Base-by-base conservation (phyloP, 2,888 invertebrate genomes). In the Leptinotarsa peninsularis region DNA sequence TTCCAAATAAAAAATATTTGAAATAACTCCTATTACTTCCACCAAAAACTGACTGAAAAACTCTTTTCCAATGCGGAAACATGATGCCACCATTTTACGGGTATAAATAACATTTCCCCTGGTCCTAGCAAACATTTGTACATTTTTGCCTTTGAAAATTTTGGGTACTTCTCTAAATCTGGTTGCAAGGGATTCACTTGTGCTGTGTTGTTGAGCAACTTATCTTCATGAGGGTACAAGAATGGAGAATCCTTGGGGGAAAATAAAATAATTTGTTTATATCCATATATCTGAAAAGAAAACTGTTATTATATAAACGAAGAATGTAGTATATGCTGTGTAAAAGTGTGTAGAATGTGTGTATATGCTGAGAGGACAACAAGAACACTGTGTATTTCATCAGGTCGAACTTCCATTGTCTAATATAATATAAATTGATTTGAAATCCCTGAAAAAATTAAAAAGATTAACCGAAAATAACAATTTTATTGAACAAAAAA, bases 31-130 rank as follows among this genome's bases (percentile, higher is more conserved):
- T 54, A 71, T 91, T 88, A 95, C 85, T 93, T 89, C 96, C 97
- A 99, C 99, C 99, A 99, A 90, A 98, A 99, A 88, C 98, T 98
- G 0, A 99, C 95, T 18, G 98, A 98, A 88, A 98, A 98, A 87
- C 98, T 98, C 58, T 94, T 91, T 54, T 94, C 93, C 63, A 98
- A 89, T 0, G 98, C 94, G 79, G 94, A 93, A 5, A 99, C 96
- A 89, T 95, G 97, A 90, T 99, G 99, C 98, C 99, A 99, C 95
- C 97, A 98, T 86, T 94, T 94, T 4, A 95, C 94, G 17, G 99
- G 99, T 81, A 99, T 97, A 86, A 94, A 99, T 71, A 99, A 88
- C 90, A 97, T 94, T 84, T 98, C 96, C 1, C 98, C 98, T 0
- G 94, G 92, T 81, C 92, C 90, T 49, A 99, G 88, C 13, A 93